phyloP scores from a whole-genome alignment of 2,888 invertebrate species.

The Psylliodes chrysocephalus region DNA sequence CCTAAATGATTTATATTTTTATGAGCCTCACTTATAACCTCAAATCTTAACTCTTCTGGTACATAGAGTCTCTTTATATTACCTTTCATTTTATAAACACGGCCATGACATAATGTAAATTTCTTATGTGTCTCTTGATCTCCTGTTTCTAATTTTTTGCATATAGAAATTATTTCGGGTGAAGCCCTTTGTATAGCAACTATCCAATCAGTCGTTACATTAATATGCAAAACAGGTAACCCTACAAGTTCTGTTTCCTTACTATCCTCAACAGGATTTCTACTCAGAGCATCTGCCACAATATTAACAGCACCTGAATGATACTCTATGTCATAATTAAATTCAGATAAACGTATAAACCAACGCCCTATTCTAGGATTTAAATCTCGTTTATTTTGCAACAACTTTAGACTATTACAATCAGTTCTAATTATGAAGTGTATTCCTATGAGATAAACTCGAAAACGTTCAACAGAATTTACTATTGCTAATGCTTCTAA shows the following conservation, averaged over 20 bases:
- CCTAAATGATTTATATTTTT: too few relatives aligned
- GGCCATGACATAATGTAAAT: constrained; percentile 1
- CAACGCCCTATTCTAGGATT: constrained; percentile 52
- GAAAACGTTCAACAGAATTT: too few relatives aligned
- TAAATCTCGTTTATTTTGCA: constrained; percentile 50
- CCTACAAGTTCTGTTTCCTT: constrained; percentile 8
- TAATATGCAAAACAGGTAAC: constrained; percentile 11
- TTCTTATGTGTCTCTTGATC: constrained; percentile 3
- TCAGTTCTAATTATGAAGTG: constrained; percentile 53
- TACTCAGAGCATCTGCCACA: constrained; percentile 6
- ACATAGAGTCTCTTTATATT: background rate
- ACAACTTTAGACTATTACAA: constrained; percentile 51
- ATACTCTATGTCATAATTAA: constrained; percentile 13
- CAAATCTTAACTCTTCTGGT: too few relatives aligned
- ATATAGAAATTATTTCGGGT: background rate
- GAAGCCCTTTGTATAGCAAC: constrained; percentile 9
- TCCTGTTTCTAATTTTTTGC: background rate
- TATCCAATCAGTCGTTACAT: constrained; percentile 5
- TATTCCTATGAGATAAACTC: too few relatives aligned
- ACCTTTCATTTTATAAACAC: background rate
- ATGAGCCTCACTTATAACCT: too few relatives aligned
- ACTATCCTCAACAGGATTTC: constrained; percentile 10
- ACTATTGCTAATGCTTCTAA: too few relatives aligned
- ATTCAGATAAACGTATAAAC: constrained; percentile 33
- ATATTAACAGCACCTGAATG: constrained; percentile 6